Conservation (phyloP, 2,888 invertebrate species). For the Leistus spinibarbis region DNA sequence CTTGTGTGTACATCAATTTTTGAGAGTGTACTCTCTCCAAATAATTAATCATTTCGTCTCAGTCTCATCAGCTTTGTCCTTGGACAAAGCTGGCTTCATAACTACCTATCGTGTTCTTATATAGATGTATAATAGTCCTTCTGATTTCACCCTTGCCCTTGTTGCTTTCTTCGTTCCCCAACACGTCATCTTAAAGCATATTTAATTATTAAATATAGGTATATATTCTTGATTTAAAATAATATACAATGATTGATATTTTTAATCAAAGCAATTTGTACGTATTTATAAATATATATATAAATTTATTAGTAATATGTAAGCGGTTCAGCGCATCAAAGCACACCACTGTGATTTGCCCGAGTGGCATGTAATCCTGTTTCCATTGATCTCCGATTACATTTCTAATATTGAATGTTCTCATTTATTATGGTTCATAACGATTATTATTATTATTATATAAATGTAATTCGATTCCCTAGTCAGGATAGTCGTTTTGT, state of each 20-base stretch:
- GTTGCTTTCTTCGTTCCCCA: not conserved
- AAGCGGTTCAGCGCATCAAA: constrained; percentile 54
- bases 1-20: not conserved
- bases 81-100: not conserved
- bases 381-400: constrained; percentile 51
- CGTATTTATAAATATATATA: constrained; percentile 43
- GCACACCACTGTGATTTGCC: constrained; percentile 59
- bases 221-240: constrained; percentile 31
- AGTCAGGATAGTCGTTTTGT: constrained; percentile 56
- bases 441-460: constrained; percentile 42
- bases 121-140: not conserved
- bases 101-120: not conserved
- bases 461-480: constrained; percentile 53
- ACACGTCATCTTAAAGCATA: constrained; percentile 6
- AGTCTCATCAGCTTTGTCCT: not conserved
- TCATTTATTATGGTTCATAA: constrained; percentile 45
- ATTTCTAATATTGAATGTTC: constrained; percentile 55
- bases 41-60: not conserved
- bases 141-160: not conserved
- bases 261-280: constrained; percentile 57
- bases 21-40: not conserved
- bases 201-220: constrained; percentile 32
- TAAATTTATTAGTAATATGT: constrained; percentile 29
- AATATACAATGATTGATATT: constrained; percentile 49
- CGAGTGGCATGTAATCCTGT: constrained; percentile 53